Base-by-base conservation (phyloP, 1,140 invertebrate genomes). In the Diachasma alloeum region DNA sequence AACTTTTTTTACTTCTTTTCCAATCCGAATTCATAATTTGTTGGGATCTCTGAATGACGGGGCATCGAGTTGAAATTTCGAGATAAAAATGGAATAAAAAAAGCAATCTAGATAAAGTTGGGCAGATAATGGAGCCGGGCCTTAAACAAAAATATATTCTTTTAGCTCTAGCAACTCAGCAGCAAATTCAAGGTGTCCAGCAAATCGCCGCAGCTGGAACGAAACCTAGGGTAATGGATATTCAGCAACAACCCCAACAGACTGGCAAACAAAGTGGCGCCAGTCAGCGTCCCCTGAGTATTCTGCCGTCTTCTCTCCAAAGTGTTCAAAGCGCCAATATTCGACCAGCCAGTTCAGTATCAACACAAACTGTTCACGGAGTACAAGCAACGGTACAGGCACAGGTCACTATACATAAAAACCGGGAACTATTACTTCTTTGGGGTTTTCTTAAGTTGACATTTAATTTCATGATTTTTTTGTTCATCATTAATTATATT, bases 301-400 rank as follows among this genome's bases (percentile, higher is more conserved):
- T 94, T 73, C 81, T 94, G 46, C 94, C 93, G 0, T 94, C 93
- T 0, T 91, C 88, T 0, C 75, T 89, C 46, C 88, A 88, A 73
- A 85, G 83, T 5, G 84, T 89, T 5, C 88, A 90, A 75, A 80
- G 86, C 37, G 88, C 92, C 4, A 91, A 91, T 72, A 94, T 94
- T 67, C 89, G 94, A 53, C 94, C 94, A 0, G 94, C 93, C 1
- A 94, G 93, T 80, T 94, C 93, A 0, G 94, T 96, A 4, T 95
- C 94, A 0, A 95, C 94, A 5, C 94, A 96, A 87, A 95, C 94
- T 3, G 92, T 92, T 72, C 93, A 92, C 70, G 92, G 92, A 79
- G 87, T 91, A 1, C 92, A 92, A 85, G 90, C 91, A 72, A 92
- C 91, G 83, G 92, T 91, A 87, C 82, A 86, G 77, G 73, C 77